These are phyloP conservation scores for Acleris literana DNA, from an alignment of 2,888 invertebrate genomes.

Conservation along the genomic window DNA sequence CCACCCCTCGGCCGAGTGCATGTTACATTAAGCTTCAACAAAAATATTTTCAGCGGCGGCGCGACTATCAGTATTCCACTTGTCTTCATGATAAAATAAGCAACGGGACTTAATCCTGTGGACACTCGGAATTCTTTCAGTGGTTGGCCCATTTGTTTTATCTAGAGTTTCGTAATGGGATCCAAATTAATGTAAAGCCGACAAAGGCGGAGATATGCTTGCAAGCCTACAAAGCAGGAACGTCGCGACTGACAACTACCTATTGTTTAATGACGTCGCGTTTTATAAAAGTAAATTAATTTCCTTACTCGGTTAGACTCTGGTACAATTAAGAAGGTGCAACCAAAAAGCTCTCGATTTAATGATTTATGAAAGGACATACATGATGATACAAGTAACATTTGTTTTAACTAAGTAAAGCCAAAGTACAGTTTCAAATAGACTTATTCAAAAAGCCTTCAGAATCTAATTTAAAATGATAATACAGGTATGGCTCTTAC, in stretches of 20 bases:
- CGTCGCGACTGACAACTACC: slow-evolving; percentile 27
- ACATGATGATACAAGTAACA: too few species aligned
- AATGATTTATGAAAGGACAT: too few species aligned
- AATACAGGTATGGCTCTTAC: too few species aligned
- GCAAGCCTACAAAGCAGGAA: slow-evolving; percentile 39
- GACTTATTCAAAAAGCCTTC: too few species aligned
- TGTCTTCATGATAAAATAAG: not conserved
- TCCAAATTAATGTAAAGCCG: slow-evolving; percentile 35
- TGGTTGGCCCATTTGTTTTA: slow-evolving; percentile 23
- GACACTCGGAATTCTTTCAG: slow-evolving; percentile 2
- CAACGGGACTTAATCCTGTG: slow-evolving; percentile 20
- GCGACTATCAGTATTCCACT: not conserved
- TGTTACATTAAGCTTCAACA: too few species aligned
- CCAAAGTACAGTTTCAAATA: too few species aligned
- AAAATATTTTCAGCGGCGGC: too few species aligned
- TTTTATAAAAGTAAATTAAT: slow-evolving; percentile 12
- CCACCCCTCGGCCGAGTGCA: too few species aligned
- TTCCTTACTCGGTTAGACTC: not conserved
- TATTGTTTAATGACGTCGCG: slow-evolving; percentile 28
- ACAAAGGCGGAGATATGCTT: slow-evolving; percentile 39
- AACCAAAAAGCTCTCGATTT: too few species aligned
- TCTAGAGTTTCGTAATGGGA: slow-evolving; percentile 32
- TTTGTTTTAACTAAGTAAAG: too few species aligned
- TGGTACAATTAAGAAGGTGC: not conserved
- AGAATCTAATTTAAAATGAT: too few species aligned